Evolutionary conservation across 2,888 invertebrate genomes (phyloP), one percentile per base, ranked within the genome.

Genomic region (Dryomyza anilis): DNA sequence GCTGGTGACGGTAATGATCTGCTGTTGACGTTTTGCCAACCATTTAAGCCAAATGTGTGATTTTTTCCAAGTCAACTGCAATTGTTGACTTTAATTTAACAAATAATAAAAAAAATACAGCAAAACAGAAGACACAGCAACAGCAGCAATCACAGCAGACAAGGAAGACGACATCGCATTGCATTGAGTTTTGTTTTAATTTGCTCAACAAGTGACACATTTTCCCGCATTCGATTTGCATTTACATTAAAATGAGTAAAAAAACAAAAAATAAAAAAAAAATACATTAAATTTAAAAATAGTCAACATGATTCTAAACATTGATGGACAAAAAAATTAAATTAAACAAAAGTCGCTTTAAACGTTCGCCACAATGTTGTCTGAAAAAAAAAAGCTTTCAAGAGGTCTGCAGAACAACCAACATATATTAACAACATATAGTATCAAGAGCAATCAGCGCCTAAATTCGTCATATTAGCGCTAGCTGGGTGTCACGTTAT

Each of bases 171-270:
- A 48, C 55, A 64, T 29, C 50, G 36, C 10, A 36, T 30, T 10
- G 21, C 45, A 45, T 8, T 29, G n/a, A 52, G 50, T 64, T 67
- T 61, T 50, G 46, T 62, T 25, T 56, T 66, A 69, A 69, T 67
- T 69, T 70, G 69, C 65, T 65, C 67, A 67, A 67, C 69, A 69
- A 69, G 67, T 69, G 69, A 67, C 69, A 67, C 67, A 69, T 69
- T 66, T 67, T 67, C 36, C 14, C 23, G 56, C 56, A n/a, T 39
- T 25, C 56, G 29, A 29, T 25, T 25, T 39, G 39, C 39, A 39
- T 21, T 39, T 25, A 39, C 50, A 50, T 50, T 50, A 50, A 53
- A 23, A 21, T 14, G 25, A 21, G 25, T 4, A 12, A 50, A 53
- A 39, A 3, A 39, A 39, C 39, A 39, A 39, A 3, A 39, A 4